Conservation (phyloP, 2,797 vertebrate species). For the Calcarius lapponicus region DNA sequence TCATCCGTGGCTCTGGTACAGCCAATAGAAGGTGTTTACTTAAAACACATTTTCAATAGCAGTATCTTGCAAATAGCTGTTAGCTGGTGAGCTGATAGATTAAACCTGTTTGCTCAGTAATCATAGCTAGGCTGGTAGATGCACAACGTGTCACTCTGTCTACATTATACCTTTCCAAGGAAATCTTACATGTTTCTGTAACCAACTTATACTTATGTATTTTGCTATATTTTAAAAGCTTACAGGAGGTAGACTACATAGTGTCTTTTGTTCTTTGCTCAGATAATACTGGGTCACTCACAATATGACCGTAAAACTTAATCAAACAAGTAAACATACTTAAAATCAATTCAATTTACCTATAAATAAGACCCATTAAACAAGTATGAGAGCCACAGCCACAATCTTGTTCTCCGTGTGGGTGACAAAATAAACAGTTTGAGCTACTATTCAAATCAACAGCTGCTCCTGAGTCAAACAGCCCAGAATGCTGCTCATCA, state of each 20-base stretch:
- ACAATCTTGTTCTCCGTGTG: neutral
- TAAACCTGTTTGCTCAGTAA: slow-evolving; percentile 48
- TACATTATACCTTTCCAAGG: neutral
- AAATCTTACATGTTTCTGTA: neutral
- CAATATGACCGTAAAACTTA: neutral
- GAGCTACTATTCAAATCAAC: neutral
- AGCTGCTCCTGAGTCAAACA: neutral
- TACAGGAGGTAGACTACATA: neutral
- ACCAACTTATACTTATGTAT: neutral
- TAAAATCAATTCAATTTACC: neutral
- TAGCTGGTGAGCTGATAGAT: slow-evolving; percentile 23
- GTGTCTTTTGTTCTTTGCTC: neutral
- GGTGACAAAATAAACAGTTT: neutral
- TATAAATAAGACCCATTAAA: neutral
- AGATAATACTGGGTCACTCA: neutral
- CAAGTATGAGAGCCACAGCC: neutral
- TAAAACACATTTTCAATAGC: neutral
- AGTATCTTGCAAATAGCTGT: slow-evolving; percentile 21
- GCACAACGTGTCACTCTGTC: neutral
- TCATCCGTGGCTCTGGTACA: neutral
- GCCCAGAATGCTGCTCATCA: neutral
- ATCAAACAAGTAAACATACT: neutral
- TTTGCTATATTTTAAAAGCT: neutral
- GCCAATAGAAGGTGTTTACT: neutral
- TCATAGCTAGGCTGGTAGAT: neutral